Evolutionary conservation across 2,888 invertebrate genomes (phyloP).

Genomic region (Schrankia costaestrigalis): DNA sequence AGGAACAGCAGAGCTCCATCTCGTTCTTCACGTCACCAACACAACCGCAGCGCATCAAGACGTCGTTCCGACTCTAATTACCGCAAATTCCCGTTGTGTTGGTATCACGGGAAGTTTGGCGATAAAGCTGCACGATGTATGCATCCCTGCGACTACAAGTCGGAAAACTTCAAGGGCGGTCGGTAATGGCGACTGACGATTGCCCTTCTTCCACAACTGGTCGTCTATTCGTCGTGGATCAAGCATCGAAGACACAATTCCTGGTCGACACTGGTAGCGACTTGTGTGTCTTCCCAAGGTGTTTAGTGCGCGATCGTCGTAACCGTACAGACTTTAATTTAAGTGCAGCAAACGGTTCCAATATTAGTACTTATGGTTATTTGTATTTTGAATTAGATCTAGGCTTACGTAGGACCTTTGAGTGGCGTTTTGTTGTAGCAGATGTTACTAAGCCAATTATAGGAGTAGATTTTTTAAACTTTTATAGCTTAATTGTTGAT

Average conservation of each 20-base stretch:
- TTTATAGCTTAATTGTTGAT: no score
- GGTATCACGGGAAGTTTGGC: constrained; percentile 8
- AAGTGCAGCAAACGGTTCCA: constrained; percentile 3
- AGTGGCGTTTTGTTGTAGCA: constrained; percentile 5
- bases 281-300: constrained; percentile 6
- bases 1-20: not conserved
- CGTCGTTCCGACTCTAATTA: constrained; percentile 1
- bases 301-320: constrained; percentile 1
- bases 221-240: constrained; percentile 9
- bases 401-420: constrained; percentile 4
- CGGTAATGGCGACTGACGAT: constrained; percentile 9
- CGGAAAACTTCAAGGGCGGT: constrained; percentile 8
- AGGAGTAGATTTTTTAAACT: constrained; percentile 6
- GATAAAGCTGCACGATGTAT: constrained; percentile 1
- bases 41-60: not conserved
- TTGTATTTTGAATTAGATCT: constrained; percentile 1
- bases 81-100: constrained; percentile 5
- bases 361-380: constrained; percentile 4
- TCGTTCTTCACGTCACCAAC: not conserved
- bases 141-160: constrained; percentile 5
- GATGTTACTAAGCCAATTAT: constrained; percentile 7
- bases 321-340: constrained; percentile 1
- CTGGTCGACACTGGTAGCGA: no score
- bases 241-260: constrained; percentile 3
- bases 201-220: constrained; percentile 3